Evolutionary conservation across 1,140 invertebrate genomes (phyloP), one percentile per base, ranked within the genome.

Genomic region (Anastrepha ludens): DNA sequence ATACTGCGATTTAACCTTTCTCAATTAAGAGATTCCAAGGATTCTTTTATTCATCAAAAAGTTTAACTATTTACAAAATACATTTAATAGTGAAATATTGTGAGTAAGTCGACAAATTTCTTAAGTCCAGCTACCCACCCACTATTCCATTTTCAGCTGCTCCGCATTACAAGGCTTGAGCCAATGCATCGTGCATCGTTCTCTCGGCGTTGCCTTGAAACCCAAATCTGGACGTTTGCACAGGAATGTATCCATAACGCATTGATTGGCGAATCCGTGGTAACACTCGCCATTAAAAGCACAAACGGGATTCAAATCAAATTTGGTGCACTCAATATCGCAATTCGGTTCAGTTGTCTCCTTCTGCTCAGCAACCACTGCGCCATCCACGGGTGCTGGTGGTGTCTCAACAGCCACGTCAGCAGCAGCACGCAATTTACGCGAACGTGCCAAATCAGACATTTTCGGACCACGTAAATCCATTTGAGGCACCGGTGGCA

Each of bases 181-280:
- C 91, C 58, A 90, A 88, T 41, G 81, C 88, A 59, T 78, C 89
- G 62, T 58, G 39, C 88, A 88, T 11, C 41, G 65, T 29, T 88
- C 86, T n/a, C 62, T 5, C 62, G 60, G 74, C 44, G 88, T 88
- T 5, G 81, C 67, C 7, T 87, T 90, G 88, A 92, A 92, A 6
- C 88, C 58, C 85, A 88, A 15, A 29, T 89, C 88, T 7, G 90
- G 90, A 87, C 92, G 90, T 6, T 88, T 89, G 81, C 91, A 92
- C 65, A 91, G 91, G 64, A 89, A 92, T 15, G 89, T 90, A 50
- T 92, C 90, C 91, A 92, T 90, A 5, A 91, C 90, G 41, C 91
- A 92, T n/a, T 91, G 91, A 78, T 91, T 92, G 13, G 89, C 86
- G 74, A 92, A 92, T 15, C 90, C 90, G 81, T 91, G 90, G 11